phyloP scores from a whole-genome alignment of 2,888 invertebrate genomes.

The Amblyjoppa proteus region DNA sequence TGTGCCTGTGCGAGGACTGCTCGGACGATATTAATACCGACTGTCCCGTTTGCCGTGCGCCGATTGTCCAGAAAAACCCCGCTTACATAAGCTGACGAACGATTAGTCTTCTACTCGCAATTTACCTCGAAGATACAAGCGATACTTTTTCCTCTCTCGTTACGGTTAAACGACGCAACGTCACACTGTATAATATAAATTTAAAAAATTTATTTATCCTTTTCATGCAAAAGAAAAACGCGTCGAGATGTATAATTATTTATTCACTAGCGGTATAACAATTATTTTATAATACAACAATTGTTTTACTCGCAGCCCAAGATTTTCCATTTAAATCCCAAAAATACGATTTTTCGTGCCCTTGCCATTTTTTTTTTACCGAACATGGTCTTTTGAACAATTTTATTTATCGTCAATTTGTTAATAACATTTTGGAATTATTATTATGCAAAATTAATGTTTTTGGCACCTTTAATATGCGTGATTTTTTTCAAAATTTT shows the following conservation, averaged over 20 bases:
- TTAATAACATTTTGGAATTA: too few species aligned
- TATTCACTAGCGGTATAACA: too few species aligned
- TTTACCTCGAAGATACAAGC: background rate
- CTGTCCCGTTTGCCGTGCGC: slow-evolving; percentile 93
- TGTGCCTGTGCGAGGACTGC: slow-evolving; percentile 95
- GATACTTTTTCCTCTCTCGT: background rate
- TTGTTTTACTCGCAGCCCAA: too few species aligned
- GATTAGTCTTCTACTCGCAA: background rate
- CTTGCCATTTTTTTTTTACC: too few species aligned
- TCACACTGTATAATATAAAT: background rate
- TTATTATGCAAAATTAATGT: too few species aligned
- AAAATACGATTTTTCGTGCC: too few species aligned
- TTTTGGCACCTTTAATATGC: too few species aligned
- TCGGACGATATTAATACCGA: slow-evolving; percentile 88
- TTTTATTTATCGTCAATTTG: too few species aligned
- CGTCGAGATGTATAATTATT: background rate
- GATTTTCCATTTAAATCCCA: too few species aligned
- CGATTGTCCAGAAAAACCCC: slow-evolving; percentile 89
- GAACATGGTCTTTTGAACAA: too few species aligned
- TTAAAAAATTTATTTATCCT: background rate
- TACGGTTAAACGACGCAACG: background rate
- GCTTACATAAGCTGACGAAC: slow-evolving; percentile 89
- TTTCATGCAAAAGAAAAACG: background rate
- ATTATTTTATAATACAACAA: too few species aligned
- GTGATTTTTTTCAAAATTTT: too few species aligned